Conservation (phyloP, 23 tunicate genomes). For the Styela clava region DNA sequence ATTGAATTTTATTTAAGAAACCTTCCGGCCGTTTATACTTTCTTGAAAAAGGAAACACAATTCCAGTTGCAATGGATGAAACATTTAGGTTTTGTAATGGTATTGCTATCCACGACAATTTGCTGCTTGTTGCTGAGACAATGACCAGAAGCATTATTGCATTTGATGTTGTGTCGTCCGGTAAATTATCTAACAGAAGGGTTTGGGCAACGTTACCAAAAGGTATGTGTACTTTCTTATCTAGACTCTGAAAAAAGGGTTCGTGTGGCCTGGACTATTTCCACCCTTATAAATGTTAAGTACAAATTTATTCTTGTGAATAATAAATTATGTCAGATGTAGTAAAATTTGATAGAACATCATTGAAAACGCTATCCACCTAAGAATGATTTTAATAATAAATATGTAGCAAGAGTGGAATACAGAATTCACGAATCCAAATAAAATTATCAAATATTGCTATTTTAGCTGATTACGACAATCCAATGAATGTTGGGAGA, state of each 20-base stretch:
- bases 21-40: slow-evolving; percentile 61
- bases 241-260: too few relatives aligned
- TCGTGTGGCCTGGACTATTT: too few relatives aligned
- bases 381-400: too few relatives aligned
- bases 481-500: slow-evolving; percentile 31
- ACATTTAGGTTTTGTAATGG: slow-evolving; percentile 74
- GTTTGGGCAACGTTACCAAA: slow-evolving; percentile 61
- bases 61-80: slow-evolving; percentile 47
- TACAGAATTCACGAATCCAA: too few relatives aligned
- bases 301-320: too few relatives aligned
- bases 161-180: slow-evolving; percentile 48
- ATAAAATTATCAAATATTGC: too few relatives aligned
- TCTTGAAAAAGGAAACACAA: slow-evolving; percentile 37
- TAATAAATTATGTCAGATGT: too few relatives aligned
- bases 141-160: slow-evolving; percentile 54
- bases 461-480: background rate
- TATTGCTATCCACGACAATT: slow-evolving; percentile 49
- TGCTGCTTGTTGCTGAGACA: slow-evolving; percentile 77
- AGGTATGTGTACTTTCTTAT: background rate
- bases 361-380: too few relatives aligned
- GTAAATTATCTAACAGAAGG: slow-evolving; percentile 51
- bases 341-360: too few relatives aligned
- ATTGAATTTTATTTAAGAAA: slow-evolving; percentile 37
- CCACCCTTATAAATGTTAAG: too few relatives aligned
- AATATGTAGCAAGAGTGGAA: too few relatives aligned